These are phyloP conservation scores for Alligator sinensis DNA, from an alignment of 2,113 vertebrate species.

Conservation along the genomic window DNA sequence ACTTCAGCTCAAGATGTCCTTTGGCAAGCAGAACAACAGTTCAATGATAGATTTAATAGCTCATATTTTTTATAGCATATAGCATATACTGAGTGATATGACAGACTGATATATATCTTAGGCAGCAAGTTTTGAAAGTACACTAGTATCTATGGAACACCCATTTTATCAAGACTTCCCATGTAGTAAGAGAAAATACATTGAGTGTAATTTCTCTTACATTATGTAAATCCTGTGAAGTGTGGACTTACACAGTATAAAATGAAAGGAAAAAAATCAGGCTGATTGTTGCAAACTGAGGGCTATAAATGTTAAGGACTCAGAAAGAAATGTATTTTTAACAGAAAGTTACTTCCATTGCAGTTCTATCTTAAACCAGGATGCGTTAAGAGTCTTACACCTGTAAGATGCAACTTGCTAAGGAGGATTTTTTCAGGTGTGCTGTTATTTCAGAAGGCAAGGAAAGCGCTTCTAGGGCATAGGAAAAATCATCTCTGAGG, in stretches of 20 bases:
- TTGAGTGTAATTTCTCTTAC: background rate
- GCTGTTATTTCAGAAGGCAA: background rate
- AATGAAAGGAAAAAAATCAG: background rate
- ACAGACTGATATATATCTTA: background rate
- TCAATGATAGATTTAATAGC: conserved; percentile 38
- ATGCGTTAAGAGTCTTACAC: background rate
- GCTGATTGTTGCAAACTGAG: background rate
- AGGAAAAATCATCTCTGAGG: too few relatives aligned
- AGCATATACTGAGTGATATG: background rate
- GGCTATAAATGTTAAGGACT: background rate
- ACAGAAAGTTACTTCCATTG: background rate
- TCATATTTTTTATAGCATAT: background rate
- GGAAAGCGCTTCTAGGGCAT: accelerated
- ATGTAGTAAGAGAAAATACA: background rate
- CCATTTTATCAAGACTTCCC: background rate
- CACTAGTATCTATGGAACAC: background rate
- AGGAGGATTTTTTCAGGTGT: background rate
- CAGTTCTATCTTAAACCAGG: background rate
- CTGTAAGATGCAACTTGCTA: background rate
- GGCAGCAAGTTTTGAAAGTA: background rate
- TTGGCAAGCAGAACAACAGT: conserved; percentile 43
- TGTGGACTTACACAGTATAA: background rate
- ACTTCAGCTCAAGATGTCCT: conserved; percentile 44
- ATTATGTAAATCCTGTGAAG: accelerated
- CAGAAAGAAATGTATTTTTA: background rate